A percentile compares a stretch with the other conserved stretches of the same genome.
Evolutionary conservation across 2,113 vertebrate species (phyloP).

Genomic region (Romanogobio albipinnatus): DNA sequence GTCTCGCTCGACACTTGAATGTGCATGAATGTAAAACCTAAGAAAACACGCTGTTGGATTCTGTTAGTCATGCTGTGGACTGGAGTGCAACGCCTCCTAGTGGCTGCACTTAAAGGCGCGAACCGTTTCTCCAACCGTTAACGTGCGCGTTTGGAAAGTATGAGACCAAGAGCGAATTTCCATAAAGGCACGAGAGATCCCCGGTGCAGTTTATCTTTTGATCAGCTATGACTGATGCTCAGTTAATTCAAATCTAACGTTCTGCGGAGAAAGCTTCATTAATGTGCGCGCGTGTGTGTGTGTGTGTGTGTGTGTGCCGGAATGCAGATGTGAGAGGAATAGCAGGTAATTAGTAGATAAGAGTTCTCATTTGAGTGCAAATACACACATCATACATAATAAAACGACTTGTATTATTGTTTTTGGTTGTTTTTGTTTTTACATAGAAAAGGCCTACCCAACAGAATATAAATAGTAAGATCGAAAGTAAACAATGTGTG

Average conservation of each 20-base stretch:
- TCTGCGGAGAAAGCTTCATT: slow-evolving; percentile 95
- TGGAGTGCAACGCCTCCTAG: slow-evolving; percentile 89
- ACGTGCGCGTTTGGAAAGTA: slow-evolving; percentile 63
- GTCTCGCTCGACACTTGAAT: not conserved
- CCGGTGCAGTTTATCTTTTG: slow-evolving; percentile 88
- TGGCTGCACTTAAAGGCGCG: slow-evolving; percentile 65
- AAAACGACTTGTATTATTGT: not conserved
- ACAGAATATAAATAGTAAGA: not conserved
- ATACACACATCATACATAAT: not conserved
- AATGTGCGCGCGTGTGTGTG: slow-evolving; percentile 66
- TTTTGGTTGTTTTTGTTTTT: not conserved
- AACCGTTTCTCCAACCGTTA: slow-evolving; percentile 58
- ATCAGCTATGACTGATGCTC: slow-evolving; percentile 94
- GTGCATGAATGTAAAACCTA: slow-evolving; percentile 1
- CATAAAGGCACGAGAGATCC: slow-evolving; percentile 70
- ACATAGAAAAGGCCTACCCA: not conserved
- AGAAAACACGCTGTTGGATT: not conserved
- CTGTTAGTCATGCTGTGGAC: slow-evolving; percentile 66
- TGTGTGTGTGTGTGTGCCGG: slow-evolving; percentile 67
- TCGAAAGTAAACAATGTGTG: not conserved
- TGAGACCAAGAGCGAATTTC: slow-evolving; percentile 78
- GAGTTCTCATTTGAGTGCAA: slow-evolving; percentile 79
- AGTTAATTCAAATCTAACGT: slow-evolving; percentile 91
- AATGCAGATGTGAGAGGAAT: slow-evolving; percentile 87
- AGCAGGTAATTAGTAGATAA: slow-evolving; percentile 85